Percentiles rank a stretch among this genome's conserved stretches.
phyloP scores from a whole-genome alignment of 64 coral and sea anemone genomes.

The Platygyra sinensis region DNA sequence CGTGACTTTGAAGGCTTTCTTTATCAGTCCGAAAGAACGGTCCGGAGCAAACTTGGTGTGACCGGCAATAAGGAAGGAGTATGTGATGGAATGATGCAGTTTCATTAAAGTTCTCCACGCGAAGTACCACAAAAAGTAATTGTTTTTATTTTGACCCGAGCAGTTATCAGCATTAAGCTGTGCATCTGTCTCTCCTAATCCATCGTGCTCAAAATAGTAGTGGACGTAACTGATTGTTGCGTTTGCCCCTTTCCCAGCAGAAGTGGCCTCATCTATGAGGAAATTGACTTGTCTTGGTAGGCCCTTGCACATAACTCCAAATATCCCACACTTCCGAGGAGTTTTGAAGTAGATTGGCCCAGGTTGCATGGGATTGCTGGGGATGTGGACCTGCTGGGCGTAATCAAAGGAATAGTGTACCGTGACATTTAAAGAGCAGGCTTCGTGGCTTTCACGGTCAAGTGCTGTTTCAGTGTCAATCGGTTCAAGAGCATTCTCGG shows the following conservation, averaged over 20 bases:
- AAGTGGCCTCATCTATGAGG: slow-evolving; percentile 3
- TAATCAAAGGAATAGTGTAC: background rate
- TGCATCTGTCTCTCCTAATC: slow-evolving; percentile 11
- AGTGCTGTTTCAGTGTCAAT: background rate
- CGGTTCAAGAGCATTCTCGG: background rate
- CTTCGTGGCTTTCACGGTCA: background rate
- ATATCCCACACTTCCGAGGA: slow-evolving; percentile 6
- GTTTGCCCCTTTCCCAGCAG: slow-evolving; percentile 23
- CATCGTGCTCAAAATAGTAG: slow-evolving; percentile 15
- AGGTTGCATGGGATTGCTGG: background rate
- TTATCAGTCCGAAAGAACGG: too few relatives aligned
- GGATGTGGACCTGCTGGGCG: background rate
- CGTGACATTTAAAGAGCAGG: background rate
- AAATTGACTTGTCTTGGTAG: slow-evolving; percentile 24
- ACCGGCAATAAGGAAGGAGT: too few relatives aligned
- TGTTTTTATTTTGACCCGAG: background rate
- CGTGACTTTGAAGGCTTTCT: too few relatives aligned
- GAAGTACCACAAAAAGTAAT: too few relatives aligned
- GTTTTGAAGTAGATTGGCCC: background rate
- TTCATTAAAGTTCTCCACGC: too few relatives aligned
- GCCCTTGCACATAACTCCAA: background rate
- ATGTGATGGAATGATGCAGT: too few relatives aligned
- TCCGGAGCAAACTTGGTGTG: too few relatives aligned
- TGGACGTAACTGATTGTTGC: slow-evolving; percentile 25
- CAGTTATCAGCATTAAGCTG: slow-evolving; percentile 43